Evolutionary conservation across 2,888 invertebrate species (phyloP), one percentile per base, ranked within the genome.

Genomic region (Monopis laevigella): DNA sequence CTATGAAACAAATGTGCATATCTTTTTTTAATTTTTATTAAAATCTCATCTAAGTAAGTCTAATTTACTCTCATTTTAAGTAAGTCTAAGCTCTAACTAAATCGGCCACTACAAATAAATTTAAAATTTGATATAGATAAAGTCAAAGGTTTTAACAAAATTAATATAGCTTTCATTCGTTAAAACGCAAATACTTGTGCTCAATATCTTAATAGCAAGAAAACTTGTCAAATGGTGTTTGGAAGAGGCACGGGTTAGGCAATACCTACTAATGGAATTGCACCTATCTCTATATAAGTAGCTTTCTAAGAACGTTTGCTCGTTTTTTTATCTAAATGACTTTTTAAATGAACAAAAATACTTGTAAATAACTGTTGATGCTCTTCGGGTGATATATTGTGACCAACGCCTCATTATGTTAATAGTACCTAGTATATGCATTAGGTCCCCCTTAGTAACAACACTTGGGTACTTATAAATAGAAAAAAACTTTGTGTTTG

Each of bases 241-340:
- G 10, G 10, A 7, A 34, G 34, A 10, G n/a, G 34, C 12, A 13
- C 34, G 10, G 12, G 34, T 34, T 34, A 11, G 14, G 34, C 34
- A 34, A 34, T 17, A 34, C 12, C 10, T n/a, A n/a, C 2, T 29
- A 29, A 29, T 29, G 29, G 29, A 4, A 34, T 34, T 7, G n/a
- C 34, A 34, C 11, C 34, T 34, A 24, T 24, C 24, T 6, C 6
- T 10, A 16, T 2, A 16, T 34, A 34, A 34, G 34, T 34, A 16
- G 18, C 34, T 34, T 34, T 34, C 34, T 34, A 34, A 14, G 34
- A 34, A 34, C 29, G 29, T 34, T 12, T 24, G 10, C 24, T 10
- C n/a, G n/a, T 7, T 24, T 24, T 24, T 7, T 18, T 34, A 34
- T 34, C 34, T 34, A 14, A 34, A 34, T 34, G 16, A 34, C 13